Percentiles rank a stretch among this genome's conserved stretches.
Conservation (phyloP, 1,140 invertebrate genomes). For the Hirudo medicinalis region DNA sequence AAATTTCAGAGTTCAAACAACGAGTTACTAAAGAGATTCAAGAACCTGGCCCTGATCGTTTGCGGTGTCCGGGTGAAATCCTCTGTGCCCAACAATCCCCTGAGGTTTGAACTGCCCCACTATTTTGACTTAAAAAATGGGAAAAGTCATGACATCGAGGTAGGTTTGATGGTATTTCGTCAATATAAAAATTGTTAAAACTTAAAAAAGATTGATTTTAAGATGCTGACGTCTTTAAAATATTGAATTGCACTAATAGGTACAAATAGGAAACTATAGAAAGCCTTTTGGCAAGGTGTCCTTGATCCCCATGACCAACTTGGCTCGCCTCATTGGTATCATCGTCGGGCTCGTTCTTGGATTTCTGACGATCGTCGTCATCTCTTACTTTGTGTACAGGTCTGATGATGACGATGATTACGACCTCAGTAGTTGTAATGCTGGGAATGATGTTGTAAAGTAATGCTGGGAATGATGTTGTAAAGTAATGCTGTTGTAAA, state of each 20-base stretch:
- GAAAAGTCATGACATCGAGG: neutral
- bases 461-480: too few species aligned
- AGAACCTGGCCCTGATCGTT: neutral
- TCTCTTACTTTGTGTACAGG: neutral
- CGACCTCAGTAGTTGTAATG: too few species aligned
- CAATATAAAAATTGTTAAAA: neutral
- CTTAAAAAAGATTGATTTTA: too few species aligned
- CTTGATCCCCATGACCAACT: neutral
- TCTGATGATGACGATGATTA: too few species aligned
- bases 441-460: too few species aligned
- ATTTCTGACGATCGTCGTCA: neutral
- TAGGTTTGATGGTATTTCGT: neutral
- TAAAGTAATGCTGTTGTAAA: too few species aligned
- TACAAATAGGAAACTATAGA: neutral
- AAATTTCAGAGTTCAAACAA: slow-evolving; percentile 8
- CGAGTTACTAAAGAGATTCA: neutral
- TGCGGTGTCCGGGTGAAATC: neutral
- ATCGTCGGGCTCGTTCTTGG: neutral
- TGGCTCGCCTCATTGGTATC: neutral
- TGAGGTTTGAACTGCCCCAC: slow-evolving; percentile 3
- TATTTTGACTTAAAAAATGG: neutral
- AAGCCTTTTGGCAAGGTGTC: neutral
- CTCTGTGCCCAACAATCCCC: neutral
- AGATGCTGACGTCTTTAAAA: too few species aligned
- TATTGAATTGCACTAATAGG: too few species aligned